These are phyloP conservation scores for Brachyopa scutellaris DNA, from an alignment of 2,888 invertebrate genomes.

Conservation along the genomic window DNA sequence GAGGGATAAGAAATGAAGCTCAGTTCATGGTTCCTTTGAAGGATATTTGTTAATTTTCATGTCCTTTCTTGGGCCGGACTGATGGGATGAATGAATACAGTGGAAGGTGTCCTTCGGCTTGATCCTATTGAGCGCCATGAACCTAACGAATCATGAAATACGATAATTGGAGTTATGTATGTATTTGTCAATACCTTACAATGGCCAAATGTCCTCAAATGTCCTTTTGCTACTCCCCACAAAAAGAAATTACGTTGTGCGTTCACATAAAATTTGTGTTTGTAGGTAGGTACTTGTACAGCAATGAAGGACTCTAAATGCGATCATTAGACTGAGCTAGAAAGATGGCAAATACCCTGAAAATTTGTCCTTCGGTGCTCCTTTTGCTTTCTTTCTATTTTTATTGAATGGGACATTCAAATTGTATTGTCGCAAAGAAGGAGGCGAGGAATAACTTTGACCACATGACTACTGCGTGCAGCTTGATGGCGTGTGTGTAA, in stretches of 20 bases:
- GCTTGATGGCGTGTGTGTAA: conserved; percentile 68
- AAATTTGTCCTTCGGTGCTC: conserved; percentile 1
- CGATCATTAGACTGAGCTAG: conserved; percentile 48
- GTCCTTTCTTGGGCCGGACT: conserved; percentile 18
- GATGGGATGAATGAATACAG: not conserved
- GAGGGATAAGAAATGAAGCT: conserved; percentile 14
- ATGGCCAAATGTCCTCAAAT: conserved; percentile 51
- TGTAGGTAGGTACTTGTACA: not conserved
- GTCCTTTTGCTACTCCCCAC: conserved; percentile 45
- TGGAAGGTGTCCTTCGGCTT: conserved; percentile 44
- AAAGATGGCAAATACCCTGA: conserved; percentile 8
- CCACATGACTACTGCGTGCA: conserved; percentile 46
- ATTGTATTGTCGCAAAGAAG: conserved; percentile 58
- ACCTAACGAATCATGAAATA: conserved; percentile 76
- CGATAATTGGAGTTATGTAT: conserved; percentile 74
- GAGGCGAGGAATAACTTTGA: conserved; percentile 57
- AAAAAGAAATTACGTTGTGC: conserved; percentile 52
- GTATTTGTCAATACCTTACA: conserved; percentile 71
- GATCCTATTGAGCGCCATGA: conserved; percentile 70
- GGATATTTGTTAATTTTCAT: conserved; percentile 72
- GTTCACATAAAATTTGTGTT: conserved; percentile 29
- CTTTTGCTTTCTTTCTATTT: not conserved
- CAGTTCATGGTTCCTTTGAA: conserved; percentile 49
- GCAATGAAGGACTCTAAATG: conserved; percentile 59
- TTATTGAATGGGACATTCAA: conserved; percentile 66